A percentile compares a stretch with the other conserved stretches of the same genome.
Conservation (phyloP, 2,888 invertebrate genomes). For the Diaphora mendica region DNA sequence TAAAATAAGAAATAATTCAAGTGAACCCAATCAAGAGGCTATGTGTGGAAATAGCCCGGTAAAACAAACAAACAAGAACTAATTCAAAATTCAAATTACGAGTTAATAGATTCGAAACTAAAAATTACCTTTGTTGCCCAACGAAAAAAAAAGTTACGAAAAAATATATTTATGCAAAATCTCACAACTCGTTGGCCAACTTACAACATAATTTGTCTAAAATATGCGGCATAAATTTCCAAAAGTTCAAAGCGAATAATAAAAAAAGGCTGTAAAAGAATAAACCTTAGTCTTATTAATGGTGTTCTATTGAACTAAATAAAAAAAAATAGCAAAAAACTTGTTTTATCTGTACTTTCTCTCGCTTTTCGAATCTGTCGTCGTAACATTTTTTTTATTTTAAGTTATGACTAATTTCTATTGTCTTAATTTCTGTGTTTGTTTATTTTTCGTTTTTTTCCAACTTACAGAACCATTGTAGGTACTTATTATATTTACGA, state of each 20-base stretch:
- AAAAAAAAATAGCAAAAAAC: background rate
- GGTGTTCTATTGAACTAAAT: background rate
- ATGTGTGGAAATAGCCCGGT: no score
- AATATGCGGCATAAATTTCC: background rate
- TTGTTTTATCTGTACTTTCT: slow-evolving; percentile 3
- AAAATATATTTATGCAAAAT: background rate
- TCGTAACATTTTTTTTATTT: background rate
- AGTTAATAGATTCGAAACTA: background rate
- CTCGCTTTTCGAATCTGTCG: background rate
- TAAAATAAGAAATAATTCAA: no score
- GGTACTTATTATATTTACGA: no score
- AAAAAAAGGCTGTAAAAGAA: background rate
- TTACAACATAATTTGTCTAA: slow-evolving; percentile 4
- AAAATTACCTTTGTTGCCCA: background rate
- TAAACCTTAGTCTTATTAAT: slow-evolving; percentile 3
- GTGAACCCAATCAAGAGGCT: background rate
- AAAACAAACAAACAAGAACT: background rate
- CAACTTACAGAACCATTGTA: background rate
- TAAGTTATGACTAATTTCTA: background rate
- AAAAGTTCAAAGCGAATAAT: background rate
- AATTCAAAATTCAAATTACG: background rate
- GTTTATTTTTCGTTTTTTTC: background rate
- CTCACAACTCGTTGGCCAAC: slow-evolving; percentile 1
- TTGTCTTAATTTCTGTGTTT: background rate
- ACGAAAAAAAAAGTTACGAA: background rate